These are phyloP conservation scores for Piprites chloris DNA, from an alignment of 2,113 vertebrate genomes.

Conservation along the genomic window DNA sequence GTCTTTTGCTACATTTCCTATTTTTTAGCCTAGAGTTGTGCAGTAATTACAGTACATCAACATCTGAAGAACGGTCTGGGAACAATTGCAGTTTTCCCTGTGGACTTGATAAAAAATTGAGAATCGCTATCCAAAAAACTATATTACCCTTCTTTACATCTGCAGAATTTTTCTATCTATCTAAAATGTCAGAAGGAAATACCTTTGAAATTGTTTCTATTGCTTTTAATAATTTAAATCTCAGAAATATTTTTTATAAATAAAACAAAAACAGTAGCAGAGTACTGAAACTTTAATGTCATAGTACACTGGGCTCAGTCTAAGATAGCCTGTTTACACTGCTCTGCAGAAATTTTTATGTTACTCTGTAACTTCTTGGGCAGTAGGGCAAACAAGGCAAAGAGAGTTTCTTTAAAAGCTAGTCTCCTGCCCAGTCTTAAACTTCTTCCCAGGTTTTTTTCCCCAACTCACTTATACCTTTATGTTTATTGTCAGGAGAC, in stretches of 20 bases:
- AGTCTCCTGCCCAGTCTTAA: background rate
- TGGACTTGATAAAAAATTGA: conserved; percentile 46
- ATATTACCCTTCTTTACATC: conserved; percentile 36
- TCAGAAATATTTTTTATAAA: conserved; percentile 60
- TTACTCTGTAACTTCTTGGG: background rate
- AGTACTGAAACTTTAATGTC: conserved; percentile 49
- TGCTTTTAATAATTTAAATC: conserved; percentile 61
- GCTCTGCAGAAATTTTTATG: conserved; percentile 32
- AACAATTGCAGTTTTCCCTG: conserved; percentile 29
- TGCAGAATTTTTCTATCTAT: conserved; percentile 21
- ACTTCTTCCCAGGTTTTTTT: background rate
- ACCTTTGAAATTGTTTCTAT: conserved; percentile 52
- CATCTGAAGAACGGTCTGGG: background rate
- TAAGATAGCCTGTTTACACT: conserved; percentile 21
- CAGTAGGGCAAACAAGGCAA: background rate
- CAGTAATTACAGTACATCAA: conserved; percentile 52
- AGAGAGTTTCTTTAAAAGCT: background rate
- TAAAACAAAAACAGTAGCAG: conserved; percentile 54
- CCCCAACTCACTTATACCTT: background rate
- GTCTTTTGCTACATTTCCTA: background rate
- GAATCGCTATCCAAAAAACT: conserved; percentile 8
- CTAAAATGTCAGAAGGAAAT: conserved; percentile 44
- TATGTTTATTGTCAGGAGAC: background rate
- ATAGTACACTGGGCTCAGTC: background rate
- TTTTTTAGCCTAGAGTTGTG: conserved; percentile 10